Evolutionary conservation across 1,140 invertebrate species (phyloP), one percentile per base, ranked within the genome.

Genomic region (Sycophila sp.): DNA sequence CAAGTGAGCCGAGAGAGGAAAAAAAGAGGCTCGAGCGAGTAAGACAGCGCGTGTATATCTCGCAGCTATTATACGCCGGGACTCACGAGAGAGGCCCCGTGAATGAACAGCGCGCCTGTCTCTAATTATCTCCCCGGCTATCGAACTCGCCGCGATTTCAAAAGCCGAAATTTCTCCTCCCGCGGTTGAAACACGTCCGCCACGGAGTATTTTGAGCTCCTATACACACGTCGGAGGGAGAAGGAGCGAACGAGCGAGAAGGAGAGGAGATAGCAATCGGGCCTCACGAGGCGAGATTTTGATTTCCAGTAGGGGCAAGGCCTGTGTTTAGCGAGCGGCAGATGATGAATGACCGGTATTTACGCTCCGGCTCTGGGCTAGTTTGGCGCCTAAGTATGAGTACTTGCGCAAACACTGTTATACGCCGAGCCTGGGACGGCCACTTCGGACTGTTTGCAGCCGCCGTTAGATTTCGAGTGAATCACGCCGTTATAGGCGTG

Each of bases 111-210:
- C 34, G 36, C 19, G 19, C 7, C 38, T 56, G 38, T 66, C 32
- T 47, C 42, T 22, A 47, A 66, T 66, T 66, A 66, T 45, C 47
- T 58, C 34, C n/a, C 7, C 32, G 19, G 13, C 34, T 38, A 58
- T 40, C 55, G 55, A 58, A 58, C 55, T 58, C 6, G 19, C 13
- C 8, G 38, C 2, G 32, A 58, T 58, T 58, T 58, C 55, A 58
- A 58, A 40, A 17, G 24, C 15, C 49, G 13, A 53, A 53, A 53
- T 53, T 53, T 53, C 49, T 53, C 49, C 13, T 5, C 6, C 24
- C 4, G 4, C 22, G 47, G 22, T 15, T n/a, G n/a, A 15, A n/a
- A 40, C 38, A 40, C 13, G 38, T 40, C n/a, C 13, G 38, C 13
- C 38, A 40, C 13, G 10, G n/a, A 10, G 2, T 38, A 38, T 38